These are phyloP conservation scores for Calephelis nemesis DNA, from an alignment of 1,140 invertebrate genomes.

Conservation along the genomic window DNA sequence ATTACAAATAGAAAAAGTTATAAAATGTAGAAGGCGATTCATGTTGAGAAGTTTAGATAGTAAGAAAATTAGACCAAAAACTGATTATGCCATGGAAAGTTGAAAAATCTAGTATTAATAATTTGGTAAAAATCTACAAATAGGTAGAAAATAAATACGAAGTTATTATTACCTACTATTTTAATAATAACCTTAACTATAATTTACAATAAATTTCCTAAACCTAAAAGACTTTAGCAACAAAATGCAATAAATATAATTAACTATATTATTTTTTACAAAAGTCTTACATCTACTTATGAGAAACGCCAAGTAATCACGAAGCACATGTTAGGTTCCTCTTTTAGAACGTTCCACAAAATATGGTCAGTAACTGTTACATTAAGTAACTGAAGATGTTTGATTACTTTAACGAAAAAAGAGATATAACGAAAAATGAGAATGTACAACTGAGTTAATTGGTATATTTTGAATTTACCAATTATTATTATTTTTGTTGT, in stretches of 20 bases:
- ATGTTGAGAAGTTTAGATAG: too few relatives aligned
- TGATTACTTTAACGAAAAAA: too few relatives aligned
- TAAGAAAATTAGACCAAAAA: too few relatives aligned
- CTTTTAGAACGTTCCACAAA: neutral
- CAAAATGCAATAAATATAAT: slow-evolving; percentile 56
- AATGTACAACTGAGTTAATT: too few relatives aligned
- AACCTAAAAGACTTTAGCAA: slow-evolving; percentile 38
- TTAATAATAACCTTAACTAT: slow-evolving; percentile 48
- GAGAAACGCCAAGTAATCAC: slow-evolving; percentile 28
- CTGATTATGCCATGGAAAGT: slow-evolving; percentile 36
- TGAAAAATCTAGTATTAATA: slow-evolving; percentile 33
- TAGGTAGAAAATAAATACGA: slow-evolving; percentile 57
- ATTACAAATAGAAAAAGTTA: too few relatives aligned
- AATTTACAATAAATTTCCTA: slow-evolving; percentile 51
- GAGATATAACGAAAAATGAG: too few relatives aligned
- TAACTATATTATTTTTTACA: slow-evolving; percentile 45
- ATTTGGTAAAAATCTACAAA: slow-evolving; percentile 34
- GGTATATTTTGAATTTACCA: too few relatives aligned
- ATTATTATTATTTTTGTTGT: too few relatives aligned
- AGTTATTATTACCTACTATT: slow-evolving; percentile 45
- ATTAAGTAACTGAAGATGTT: too few relatives aligned
- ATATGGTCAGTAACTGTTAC: too few relatives aligned
- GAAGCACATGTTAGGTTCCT: slow-evolving; percentile 5
- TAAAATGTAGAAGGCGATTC: too few relatives aligned
- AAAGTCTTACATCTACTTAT: slow-evolving; percentile 30